These are phyloP conservation scores for Podarcis siculus DNA, from an alignment of 2,797 vertebrate genomes.

Conservation along the genomic window DNA sequence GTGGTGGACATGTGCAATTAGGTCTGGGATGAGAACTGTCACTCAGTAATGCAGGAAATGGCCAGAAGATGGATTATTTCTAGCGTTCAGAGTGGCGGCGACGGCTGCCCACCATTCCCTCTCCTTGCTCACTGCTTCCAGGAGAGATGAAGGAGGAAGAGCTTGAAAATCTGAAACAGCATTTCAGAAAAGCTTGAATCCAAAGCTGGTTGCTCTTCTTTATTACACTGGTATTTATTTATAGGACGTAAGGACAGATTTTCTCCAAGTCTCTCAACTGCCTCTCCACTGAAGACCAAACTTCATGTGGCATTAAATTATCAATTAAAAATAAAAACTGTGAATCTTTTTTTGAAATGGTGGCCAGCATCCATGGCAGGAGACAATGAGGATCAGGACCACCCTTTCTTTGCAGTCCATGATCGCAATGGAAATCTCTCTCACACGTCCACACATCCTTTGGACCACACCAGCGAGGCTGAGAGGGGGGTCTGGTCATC, in stretches of 20 bases:
- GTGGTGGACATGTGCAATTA: slow-evolving; percentile 7
- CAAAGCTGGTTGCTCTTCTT: not conserved
- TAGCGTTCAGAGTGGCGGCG: not conserved
- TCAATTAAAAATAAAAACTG: not conserved
- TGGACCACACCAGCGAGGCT: too few species aligned
- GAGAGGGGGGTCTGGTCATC: too few species aligned
- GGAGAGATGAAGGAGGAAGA: not conserved
- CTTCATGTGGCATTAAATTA: not conserved
- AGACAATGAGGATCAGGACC: too few species aligned
- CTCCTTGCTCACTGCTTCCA: not conserved
- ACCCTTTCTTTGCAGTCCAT: too few species aligned
- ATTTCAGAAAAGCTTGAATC: not conserved
- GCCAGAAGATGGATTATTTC: not conserved
- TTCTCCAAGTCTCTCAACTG: not conserved
- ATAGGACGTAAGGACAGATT: not conserved
- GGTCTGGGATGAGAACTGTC: slow-evolving; percentile 13
- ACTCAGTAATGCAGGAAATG: slow-evolving; percentile 3
- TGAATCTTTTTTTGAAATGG: not conserved
- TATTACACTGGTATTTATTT: not conserved
- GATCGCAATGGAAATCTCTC: too few species aligned
- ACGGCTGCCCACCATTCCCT: not conserved
- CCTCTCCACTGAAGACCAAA: not conserved
- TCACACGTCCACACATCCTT: too few species aligned
- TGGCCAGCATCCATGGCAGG: not conserved
- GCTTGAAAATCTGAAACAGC: not conserved